Base-by-base conservation (phyloP, 2,113 vertebrate species). In the Caranx ignobilis region DNA sequence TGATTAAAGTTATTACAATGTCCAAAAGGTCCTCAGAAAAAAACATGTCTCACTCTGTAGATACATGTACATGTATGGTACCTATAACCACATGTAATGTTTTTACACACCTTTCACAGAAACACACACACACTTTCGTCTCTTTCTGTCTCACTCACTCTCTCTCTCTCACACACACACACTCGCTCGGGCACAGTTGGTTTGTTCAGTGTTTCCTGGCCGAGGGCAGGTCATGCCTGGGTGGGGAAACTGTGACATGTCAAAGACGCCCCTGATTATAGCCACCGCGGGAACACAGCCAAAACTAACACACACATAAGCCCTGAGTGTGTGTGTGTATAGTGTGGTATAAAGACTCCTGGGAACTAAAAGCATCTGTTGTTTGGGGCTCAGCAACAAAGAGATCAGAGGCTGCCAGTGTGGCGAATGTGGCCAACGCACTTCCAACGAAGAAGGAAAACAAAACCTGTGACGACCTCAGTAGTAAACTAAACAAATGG, bases 141-240 rank as follows among this genome's bases (percentile, higher is more conserved):
- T 47, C 26, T 54, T 54, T 18, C 41, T 68, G 2, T 69, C 48
- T 55, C 4, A 26, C 35, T 63, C 32, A 57, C n/a, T 54, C 8
- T 52, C 54, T 21, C 32, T 37, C 45, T 63, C 32, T 65, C 57
- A 50, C 55, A 13, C 66, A 45, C 77, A 61, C 63, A 32, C 71
- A 72, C 50, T 64, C 3, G 21, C 69, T 70, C 16, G 48, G 78
- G 63, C 66, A 70, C 60, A 57, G 64, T 63, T 54, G 77, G 69
- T 88, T 82, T 89, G 83, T 88, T 85, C 84, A 87, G 84, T 86
- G 87, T 93, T 93, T 93, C 91, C 92, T 90, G 89, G 89, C 88
- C 41, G 71, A 80, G 74, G 71, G 87, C 65, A 81, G 88, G 88
- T 85, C 88, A 87, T 79, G 71, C 71, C 73, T 78, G 78, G 83